Conservation (phyloP, 2,797 vertebrate species). For the Sebastes taczanowskii region DNA sequence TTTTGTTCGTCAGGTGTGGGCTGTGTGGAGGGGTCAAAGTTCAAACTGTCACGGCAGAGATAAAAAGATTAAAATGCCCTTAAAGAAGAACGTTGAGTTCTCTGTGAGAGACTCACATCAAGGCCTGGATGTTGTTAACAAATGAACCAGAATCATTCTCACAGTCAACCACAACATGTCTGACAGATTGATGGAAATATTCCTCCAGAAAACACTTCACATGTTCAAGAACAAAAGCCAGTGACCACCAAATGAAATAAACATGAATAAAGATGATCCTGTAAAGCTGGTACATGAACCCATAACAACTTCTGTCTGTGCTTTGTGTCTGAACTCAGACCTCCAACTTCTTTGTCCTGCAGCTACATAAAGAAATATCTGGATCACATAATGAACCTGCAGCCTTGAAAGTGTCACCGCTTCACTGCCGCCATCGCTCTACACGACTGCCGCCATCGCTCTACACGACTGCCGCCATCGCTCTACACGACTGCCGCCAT, state of each 20-base stretch:
- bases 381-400: neutral
- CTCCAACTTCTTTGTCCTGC: neutral
- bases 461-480: neutral
- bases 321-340: neutral
- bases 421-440: neutral
- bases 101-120: neutral
- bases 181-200: neutral
- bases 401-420: neutral
- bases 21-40: neutral
- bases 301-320: neutral
- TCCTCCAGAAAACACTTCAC: neutral
- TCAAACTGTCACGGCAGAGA: neutral
- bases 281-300: neutral
- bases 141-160: conserved; percentile 9
- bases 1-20: neutral
- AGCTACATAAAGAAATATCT: neutral
- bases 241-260: conserved; percentile 49
- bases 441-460: neutral
- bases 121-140: conserved; percentile 6
- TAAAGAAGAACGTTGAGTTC: neutral
- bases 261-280: conserved; percentile 54
- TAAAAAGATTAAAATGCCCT: conserved; percentile 16
- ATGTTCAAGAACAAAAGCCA: neutral
- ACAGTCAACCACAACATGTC: neutral
- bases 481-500: neutral